phyloP scores from a whole-genome alignment of 1,140 invertebrate genomes.

The Cherax quadricarinatus region DNA sequence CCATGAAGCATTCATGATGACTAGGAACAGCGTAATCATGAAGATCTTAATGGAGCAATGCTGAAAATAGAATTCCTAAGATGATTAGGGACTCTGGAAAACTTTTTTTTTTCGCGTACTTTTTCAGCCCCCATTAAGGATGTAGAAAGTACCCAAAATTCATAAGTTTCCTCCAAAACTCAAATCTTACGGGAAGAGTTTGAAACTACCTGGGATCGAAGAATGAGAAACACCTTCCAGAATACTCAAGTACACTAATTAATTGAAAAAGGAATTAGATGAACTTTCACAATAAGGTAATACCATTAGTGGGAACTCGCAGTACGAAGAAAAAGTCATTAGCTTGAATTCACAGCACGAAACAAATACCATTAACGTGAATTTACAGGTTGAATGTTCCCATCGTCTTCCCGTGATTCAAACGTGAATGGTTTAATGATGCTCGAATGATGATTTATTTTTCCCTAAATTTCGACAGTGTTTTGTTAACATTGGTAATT shows the following conservation, averaged over 20 bases:
- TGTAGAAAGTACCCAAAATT: background rate
- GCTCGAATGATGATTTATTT: no score
- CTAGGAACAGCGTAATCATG: background rate
- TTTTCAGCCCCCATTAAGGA: background rate
- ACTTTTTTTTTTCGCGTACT: no score
- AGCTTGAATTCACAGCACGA: no score
- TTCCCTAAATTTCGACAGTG: no score
- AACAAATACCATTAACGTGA: no score
- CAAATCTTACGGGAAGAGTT: background rate
- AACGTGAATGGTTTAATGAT: background rate
- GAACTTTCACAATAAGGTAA: background rate
- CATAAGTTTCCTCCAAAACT: background rate
- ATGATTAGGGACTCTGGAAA: no score
- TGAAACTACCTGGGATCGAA: background rate
- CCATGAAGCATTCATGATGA: background rate
- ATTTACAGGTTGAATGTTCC: background rate
- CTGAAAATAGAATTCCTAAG: no score
- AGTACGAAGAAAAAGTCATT: no score
- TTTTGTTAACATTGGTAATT: no score
- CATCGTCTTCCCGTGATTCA: background rate
- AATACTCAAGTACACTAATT: background rate
- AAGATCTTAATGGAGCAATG: no score
- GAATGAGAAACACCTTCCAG: background rate
- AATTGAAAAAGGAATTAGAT: background rate
- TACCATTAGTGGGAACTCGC: no score